Percentiles rank a stretch among this genome's conserved stretches.
These are phyloP conservation scores for Lutjanus erythropterus DNA, from an alignment of 2,113 vertebrate species.

Conservation along the genomic window DNA sequence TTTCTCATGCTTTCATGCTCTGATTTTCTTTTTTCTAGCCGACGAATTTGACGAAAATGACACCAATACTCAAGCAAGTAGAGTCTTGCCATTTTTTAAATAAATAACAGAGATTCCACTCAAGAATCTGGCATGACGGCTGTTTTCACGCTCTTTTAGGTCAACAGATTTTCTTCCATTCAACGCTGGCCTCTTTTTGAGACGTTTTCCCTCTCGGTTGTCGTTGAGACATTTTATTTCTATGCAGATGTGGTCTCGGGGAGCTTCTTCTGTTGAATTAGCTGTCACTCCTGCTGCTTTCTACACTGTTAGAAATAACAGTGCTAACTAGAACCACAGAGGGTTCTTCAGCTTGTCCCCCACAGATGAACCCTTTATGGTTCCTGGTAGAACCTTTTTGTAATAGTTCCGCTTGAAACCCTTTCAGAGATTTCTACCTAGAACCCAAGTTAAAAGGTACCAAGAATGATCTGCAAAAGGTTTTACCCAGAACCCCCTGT, in stretches of 20 bases:
- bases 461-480: no score
- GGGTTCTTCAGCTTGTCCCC: no score
- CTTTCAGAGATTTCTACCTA: no score
- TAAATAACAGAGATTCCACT: background rate
- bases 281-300: slow-evolving; percentile 30
- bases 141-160: slow-evolving; percentile 2
- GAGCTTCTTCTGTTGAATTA: slow-evolving; percentile 44
- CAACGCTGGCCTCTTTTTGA: background rate
- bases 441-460: no score
- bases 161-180: slow-evolving; percentile 12
- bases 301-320: no score
- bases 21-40: slow-evolving; percentile 5
- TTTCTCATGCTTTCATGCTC: slow-evolving; percentile 31
- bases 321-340: no score
- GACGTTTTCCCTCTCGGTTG: background rate
- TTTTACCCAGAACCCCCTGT: no score
- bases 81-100: background rate
- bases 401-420: no score
- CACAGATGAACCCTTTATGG: no score
- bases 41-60: slow-evolving; percentile 20
- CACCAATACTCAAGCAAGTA: slow-evolving; percentile 6
- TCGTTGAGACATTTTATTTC: slow-evolving; percentile 42
- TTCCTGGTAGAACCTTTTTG: no score
- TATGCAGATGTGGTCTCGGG: slow-evolving; percentile 33
- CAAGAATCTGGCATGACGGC: background rate